Evolutionary conservation across 35 echinoderm and acorn worm species (phyloP).

Genomic region (Holothuria glaberrima): DNA sequence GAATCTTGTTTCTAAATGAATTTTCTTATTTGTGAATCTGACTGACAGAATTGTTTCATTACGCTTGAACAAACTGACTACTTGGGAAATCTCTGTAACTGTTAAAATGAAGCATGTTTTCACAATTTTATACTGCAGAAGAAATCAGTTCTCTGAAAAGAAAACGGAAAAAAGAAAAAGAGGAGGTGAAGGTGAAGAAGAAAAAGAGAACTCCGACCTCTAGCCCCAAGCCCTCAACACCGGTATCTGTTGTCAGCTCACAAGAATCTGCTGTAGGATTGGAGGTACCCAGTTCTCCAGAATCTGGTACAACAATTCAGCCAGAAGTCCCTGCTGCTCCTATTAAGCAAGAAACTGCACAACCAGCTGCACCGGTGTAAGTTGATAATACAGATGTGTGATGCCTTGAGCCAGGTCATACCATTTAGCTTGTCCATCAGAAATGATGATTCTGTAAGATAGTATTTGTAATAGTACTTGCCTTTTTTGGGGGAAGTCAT

Average conservation of each 20-base stretch:
- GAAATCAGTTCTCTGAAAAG: slow-evolving; percentile 34
- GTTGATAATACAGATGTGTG: too few species aligned
- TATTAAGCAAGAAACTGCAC: slow-evolving; percentile 18
- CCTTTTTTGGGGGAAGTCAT: too few species aligned
- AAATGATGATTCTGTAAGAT: too few species aligned
- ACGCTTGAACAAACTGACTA: too few species aligned
- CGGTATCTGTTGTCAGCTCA: slow-evolving; percentile 18
- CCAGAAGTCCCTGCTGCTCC: not conserved
- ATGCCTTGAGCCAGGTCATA: too few species aligned
- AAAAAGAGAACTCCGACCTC: slow-evolving; percentile 40
- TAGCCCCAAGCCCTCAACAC: slow-evolving; percentile 21
- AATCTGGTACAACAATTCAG: not conserved
- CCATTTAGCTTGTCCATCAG: too few species aligned
- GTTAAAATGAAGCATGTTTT: too few species aligned
- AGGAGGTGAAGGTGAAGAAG: slow-evolving; percentile 30
- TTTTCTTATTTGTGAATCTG: too few species aligned
- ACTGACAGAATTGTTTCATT: too few species aligned
- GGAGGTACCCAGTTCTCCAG: slow-evolving; percentile 36
- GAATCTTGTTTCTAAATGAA: too few species aligned
- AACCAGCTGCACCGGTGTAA: not conserved
- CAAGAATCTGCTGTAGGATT: slow-evolving; percentile 27
- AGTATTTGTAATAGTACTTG: too few species aligned
- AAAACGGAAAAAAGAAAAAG: slow-evolving; percentile 54
- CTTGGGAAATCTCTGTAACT: too few species aligned
- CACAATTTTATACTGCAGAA: not conserved